Conservation (phyloP, 2,888 invertebrate species). For the Coenonympha arcania region DNA sequence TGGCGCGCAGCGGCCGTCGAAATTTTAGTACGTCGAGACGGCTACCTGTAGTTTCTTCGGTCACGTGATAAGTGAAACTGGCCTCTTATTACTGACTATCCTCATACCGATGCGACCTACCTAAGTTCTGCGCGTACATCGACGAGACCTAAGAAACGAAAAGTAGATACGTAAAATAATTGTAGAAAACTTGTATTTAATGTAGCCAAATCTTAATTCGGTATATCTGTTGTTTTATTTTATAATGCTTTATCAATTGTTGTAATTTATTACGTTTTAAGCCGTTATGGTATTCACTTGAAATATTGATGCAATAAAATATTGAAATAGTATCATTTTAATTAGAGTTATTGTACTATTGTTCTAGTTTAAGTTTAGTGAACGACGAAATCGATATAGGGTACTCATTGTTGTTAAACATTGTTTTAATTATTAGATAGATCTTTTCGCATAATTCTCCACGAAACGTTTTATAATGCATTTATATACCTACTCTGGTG, state of each 20-base stretch:
- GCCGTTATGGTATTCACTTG: neutral
- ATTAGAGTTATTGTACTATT: neutral
- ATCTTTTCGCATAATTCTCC: neutral
- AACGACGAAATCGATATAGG: neutral
- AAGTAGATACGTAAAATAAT: no score
- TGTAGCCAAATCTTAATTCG: conserved; percentile 1
- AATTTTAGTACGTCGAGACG: no score
- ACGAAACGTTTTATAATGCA: neutral
- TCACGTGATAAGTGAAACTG: no score
- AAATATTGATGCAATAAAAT: neutral
- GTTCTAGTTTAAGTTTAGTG: neutral
- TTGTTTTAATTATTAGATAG: no score
- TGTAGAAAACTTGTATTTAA: neutral
- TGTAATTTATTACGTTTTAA: neutral
- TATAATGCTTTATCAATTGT: neutral
- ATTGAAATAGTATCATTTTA: neutral
- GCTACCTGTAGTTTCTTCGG: no score
- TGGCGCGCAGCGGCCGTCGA: no score
- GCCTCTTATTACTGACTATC: no score
- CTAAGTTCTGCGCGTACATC: no score
- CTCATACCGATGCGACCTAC: no score
- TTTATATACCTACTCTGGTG: neutral
- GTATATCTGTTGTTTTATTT: neutral
- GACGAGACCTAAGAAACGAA: neutral
- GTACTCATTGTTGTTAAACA: neutral